Conservation (phyloP, 2,113 vertebrate genomes). For the Albula glossodonta region DNA sequence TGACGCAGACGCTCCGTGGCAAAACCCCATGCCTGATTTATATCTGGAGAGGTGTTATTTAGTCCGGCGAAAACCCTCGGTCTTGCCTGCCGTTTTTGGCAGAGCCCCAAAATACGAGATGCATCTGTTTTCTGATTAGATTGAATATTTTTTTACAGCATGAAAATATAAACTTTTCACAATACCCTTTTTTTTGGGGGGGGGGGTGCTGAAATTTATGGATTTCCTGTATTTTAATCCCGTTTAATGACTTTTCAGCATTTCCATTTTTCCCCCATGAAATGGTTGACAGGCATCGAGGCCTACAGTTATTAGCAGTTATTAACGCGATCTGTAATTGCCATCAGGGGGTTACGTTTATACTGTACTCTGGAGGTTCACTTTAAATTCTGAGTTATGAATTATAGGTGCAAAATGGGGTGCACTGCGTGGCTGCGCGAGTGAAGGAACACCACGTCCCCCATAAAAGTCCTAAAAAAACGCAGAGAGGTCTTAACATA, state of each 20-base stretch:
- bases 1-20: constrained; percentile 23
- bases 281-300: background rate
- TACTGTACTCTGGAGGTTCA: background rate
- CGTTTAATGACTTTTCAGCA: constrained; percentile 36
- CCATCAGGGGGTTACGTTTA: background rate
- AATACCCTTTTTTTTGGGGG: constrained; percentile 28
- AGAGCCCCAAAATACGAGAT: constrained; percentile 36
- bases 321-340: background rate
- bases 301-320: background rate
- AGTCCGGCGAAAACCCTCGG: constrained; percentile 32
- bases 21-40: constrained; percentile 49
- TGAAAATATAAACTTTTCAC: constrained; percentile 47
- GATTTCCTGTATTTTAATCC: constrained; percentile 34
- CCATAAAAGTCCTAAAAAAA: constrained; percentile 35
- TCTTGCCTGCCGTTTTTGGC: constrained; percentile 34
- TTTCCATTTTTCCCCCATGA: background rate
- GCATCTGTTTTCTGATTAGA: constrained; percentile 40
- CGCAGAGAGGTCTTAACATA: constrained; percentile 54
- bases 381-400: constrained; percentile 22
- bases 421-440: background rate
- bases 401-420: constrained; percentile 5
- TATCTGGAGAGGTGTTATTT: constrained; percentile 45
- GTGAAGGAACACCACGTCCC: background rate
- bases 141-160: constrained; percentile 27
- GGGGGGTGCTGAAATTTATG: background rate